Conservation (phyloP, 2,888 invertebrate species). For the Caenorhabditis sulstoni region DNA sequence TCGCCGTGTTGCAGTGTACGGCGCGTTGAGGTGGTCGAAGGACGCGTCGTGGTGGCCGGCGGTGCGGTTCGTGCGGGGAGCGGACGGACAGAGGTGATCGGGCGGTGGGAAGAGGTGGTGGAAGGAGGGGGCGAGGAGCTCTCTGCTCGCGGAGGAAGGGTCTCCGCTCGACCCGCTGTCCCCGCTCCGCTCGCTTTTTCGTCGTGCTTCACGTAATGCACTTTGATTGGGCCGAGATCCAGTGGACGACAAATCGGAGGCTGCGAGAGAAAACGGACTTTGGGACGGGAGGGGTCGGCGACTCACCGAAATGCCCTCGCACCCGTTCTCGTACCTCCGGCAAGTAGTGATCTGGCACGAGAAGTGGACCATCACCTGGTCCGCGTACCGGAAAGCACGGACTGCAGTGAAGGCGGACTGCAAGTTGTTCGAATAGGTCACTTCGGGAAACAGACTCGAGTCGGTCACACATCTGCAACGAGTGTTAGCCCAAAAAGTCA, state of each 20-base stretch:
- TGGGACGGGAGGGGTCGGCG: no score
- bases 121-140: neutral
- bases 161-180: slow-evolving; percentile 12
- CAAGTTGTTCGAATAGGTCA: slow-evolving; percentile 73
- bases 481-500: neutral
- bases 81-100: neutral
- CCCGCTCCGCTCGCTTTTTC: slow-evolving; percentile 1
- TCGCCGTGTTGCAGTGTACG: slow-evolving; percentile 1
- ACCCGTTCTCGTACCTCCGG: slow-evolving; percentile 73
- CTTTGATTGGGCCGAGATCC: slow-evolving; percentile 56
- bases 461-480: slow-evolving; percentile 76
- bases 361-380: slow-evolving; percentile 77
- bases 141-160: slow-evolving; percentile 22
- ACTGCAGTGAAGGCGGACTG: slow-evolving; percentile 70
- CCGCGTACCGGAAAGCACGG: slow-evolving; percentile 79
- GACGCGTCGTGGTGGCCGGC: neutral
- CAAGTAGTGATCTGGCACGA: slow-evolving; percentile 79
- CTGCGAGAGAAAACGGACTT: slow-evolving; percentile 12
- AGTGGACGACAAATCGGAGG: slow-evolving; percentile 64
- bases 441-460: slow-evolving; percentile 67
- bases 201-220: slow-evolving; percentile 53
- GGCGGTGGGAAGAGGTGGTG: neutral
- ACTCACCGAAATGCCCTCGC: slow-evolving; percentile 78
- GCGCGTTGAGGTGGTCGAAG: neutral
- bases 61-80: neutral